These are phyloP conservation scores for Theocolax elegans DNA, from an alignment of 1,140 invertebrate genomes.

Conservation along the genomic window DNA sequence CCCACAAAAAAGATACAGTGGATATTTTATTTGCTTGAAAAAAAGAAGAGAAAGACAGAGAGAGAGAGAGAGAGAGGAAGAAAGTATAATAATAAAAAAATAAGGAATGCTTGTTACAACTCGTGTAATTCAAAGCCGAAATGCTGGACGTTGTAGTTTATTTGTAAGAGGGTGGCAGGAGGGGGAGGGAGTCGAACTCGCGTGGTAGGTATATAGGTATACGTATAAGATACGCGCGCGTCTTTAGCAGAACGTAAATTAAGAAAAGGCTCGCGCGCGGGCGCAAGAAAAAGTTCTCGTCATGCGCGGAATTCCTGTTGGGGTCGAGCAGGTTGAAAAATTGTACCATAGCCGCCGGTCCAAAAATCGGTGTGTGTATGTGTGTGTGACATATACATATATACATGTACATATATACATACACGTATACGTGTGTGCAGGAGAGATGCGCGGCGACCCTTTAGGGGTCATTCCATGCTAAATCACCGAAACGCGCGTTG, in stretches of 20 bases:
- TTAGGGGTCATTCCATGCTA: constrained; percentile 17
- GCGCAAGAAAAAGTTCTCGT: constrained; percentile 2
- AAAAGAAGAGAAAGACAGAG: not conserved
- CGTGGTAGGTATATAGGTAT: not conserved
- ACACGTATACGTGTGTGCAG: not conserved
- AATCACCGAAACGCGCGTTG: constrained; percentile 19
- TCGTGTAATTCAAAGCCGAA: not conserved
- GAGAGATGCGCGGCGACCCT: not conserved
- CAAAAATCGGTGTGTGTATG: no score
- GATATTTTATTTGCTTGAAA: not conserved
- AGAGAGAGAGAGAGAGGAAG: no score
- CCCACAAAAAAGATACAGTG: not conserved
- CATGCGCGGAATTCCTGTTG: constrained; percentile 23
- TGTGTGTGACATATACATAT: no score
- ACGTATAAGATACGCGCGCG: no score
- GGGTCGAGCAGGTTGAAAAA: constrained; percentile 26
- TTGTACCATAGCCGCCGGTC: constrained; percentile 22
- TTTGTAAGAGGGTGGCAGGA: not conserved
- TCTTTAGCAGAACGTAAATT: constrained; percentile 23
- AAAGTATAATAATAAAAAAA: no score
- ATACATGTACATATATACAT: not conserved
- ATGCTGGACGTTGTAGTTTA: not conserved
- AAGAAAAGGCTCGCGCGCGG: not conserved
- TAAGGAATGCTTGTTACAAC: not conserved
- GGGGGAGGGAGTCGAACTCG: not conserved